Base-by-base conservation (phyloP, 2,888 invertebrate species). In the Agriopis leucophaearia region DNA sequence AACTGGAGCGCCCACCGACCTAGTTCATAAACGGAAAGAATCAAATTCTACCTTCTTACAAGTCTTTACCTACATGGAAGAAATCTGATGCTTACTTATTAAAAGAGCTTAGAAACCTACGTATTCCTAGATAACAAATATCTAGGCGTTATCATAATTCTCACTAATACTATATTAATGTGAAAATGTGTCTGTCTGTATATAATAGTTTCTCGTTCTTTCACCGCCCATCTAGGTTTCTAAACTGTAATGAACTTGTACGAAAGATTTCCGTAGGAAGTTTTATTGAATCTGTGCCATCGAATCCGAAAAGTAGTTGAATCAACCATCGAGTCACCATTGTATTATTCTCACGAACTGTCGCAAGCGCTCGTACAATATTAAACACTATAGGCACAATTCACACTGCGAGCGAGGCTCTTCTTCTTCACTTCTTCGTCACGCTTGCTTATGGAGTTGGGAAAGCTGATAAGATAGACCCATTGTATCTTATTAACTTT, bases 1-100 rank as follows among this genome's bases (percentile, higher is more conserved):
- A 66, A 66, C 40, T 5, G 27, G 65, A 66, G 57, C 40, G 44
- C 2, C 66, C 56, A 57, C 65, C 66, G 36, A 15, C 9, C 47
- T 56, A 61, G 55, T 15, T 36, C 8, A 12, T 42, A 36, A 27
- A 8, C 16, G 56, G 54, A 56, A 66, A 62, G 67, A 40, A 18
- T 67, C 67, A 59, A 42, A 54, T 67, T 67, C 58, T 0, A 62
- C 52, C 38, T 67, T 55, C 63, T 59, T 63, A 63, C 58, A 59
- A 67, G 13, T 8, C 48, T 67, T 67, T 67, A 63, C 67, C 67
- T 67, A 67, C 67, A 67, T 63, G 63, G 58, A 57, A 67, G 58
- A 36, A 67, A 58, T 66, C 47, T 13, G 55, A 57, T 15, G 51
- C 45, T 18, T 1, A 18, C 5, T 48, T 42, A 42, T 13, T 42